Evolutionary conservation across 1,140 invertebrate species (phyloP).

Genomic region (Ceratosolen fusciceps): DNA sequence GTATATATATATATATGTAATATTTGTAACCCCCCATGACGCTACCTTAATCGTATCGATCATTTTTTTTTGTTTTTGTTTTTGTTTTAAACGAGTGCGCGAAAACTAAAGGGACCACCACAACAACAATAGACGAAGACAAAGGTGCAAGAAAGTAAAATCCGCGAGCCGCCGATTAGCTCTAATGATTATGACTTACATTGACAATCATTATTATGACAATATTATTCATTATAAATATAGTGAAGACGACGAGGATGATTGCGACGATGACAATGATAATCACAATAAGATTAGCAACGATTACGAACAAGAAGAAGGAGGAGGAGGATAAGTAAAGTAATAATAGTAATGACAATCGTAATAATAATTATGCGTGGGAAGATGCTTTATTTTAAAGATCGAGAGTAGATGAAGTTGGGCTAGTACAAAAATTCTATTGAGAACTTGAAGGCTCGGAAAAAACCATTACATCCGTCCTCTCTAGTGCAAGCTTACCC

Average conservation of each 20-base stretch:
- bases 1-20: too few relatives aligned
- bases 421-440: constrained; percentile 35
- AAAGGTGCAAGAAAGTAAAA: constrained; percentile 21
- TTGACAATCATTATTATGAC: neutral
- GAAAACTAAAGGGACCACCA: too few relatives aligned
- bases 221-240: neutral
- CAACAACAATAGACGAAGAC: neutral
- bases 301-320: neutral
- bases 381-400: constrained; percentile 17
- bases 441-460: constrained; percentile 6
- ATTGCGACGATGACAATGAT: neutral
- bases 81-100: neutral
- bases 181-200: neutral
- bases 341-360: neutral
- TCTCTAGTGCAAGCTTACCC: constrained; percentile 33
- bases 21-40: constrained; percentile 1
- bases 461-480: constrained; percentile 24
- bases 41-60: too few relatives aligned
- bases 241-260: neutral
- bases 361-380: constrained; percentile 6
- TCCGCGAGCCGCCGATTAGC: neutral
- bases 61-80: too few relatives aligned
- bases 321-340: neutral
- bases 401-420: neutral
- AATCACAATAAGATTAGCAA: neutral